Base-by-base conservation (phyloP, 2,113 vertebrate genomes). In the Recurvirostra avosetta region DNA sequence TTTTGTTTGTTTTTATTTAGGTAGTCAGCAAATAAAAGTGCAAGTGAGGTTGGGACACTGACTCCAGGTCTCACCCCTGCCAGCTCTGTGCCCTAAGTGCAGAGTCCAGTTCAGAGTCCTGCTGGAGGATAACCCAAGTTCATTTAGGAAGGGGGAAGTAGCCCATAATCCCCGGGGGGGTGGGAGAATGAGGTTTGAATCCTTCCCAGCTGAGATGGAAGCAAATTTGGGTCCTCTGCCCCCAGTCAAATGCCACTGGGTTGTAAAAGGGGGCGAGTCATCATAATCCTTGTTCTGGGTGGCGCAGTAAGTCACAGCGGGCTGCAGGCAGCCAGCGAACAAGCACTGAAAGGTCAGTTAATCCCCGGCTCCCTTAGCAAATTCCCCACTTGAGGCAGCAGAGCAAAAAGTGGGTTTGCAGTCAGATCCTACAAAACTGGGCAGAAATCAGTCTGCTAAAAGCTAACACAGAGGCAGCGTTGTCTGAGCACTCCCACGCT, bases 401-500 rank as follows among this genome's bases (percentile, higher is more conserved):
- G 63, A 66, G 45, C 43, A 79, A 38, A 50, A 47, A 34, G 38
- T 1, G 1, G 11, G 3, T 7, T 67, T 61, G 56, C n/a, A 34
- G 32, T 62, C 6, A 6, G 61, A 52, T 79, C 38, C 36, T n/a
- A 11, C 21, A 55, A 27, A 82, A 7, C 0, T 5, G 34, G 30
- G 34, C 8, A 25, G 61, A 53, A 62, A 27, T 43, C 2, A 2
- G 16, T 6, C 14, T 30, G 40, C 55, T 62, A 26, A 58, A 73
- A 78, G 38, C 23, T 11, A 20, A 8, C 1, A 2, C 72, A 11
- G 40, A 21, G 26, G 34, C 29, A 81, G 26, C 3, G 0, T 20
- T 2, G 2, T 12, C 26, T 8, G 9, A 27, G 32, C 5, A 1
- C 36, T 50, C 27, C 21, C 5, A 0, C 2, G 30, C 45, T 36